Percentiles rank a stretch among this genome's conserved stretches.
These are phyloP conservation scores for Acanthacorydalis orientalis DNA, from an alignment of 2,888 invertebrate genomes.

Conservation along the genomic window DNA sequence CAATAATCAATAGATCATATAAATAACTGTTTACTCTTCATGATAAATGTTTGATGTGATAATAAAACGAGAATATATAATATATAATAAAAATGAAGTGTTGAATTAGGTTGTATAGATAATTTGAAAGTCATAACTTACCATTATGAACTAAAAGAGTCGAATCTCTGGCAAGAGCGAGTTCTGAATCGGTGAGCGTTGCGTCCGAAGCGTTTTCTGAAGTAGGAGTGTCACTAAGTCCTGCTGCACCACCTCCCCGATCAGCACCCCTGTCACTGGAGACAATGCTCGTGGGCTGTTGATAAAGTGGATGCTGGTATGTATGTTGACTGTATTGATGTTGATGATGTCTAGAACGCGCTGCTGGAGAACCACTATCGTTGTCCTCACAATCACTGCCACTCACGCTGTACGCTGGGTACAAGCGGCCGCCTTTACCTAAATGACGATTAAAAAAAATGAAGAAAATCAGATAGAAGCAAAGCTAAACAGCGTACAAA, in stretches of 20 bases:
- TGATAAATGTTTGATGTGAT: too few species aligned
- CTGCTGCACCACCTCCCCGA: slow-evolving; percentile 26
- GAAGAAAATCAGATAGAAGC: neutral
- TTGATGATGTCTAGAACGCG: slow-evolving; percentile 34
- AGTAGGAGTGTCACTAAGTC: slow-evolving; percentile 63
- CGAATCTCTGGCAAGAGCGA: slow-evolving; percentile 64
- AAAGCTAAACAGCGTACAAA: neutral
- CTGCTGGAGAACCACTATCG: slow-evolving; percentile 21
- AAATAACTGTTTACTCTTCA: too few species aligned
- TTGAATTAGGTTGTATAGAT: too few species aligned
- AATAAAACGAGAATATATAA: too few species aligned
- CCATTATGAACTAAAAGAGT: slow-evolving; percentile 74
- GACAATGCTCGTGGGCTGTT: slow-evolving; percentile 21
- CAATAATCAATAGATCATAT: too few species aligned
- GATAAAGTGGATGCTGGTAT: slow-evolving; percentile 33
- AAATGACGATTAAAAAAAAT: slow-evolving; percentile 19
- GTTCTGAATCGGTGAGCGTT: slow-evolving; percentile 67
- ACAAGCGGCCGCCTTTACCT: slow-evolving; percentile 66
- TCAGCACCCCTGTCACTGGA: slow-evolving; percentile 4
- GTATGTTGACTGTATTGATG: slow-evolving; percentile 32
- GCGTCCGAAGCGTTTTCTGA: slow-evolving; percentile 77
- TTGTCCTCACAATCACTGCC: slow-evolving; percentile 55
- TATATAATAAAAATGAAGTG: too few species aligned
- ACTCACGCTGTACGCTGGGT: slow-evolving; percentile 65
- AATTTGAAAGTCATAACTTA: slow-evolving; percentile 24